Base-by-base conservation (phyloP, 2,888 invertebrate species). In the Ischnus inquisitorius region DNA sequence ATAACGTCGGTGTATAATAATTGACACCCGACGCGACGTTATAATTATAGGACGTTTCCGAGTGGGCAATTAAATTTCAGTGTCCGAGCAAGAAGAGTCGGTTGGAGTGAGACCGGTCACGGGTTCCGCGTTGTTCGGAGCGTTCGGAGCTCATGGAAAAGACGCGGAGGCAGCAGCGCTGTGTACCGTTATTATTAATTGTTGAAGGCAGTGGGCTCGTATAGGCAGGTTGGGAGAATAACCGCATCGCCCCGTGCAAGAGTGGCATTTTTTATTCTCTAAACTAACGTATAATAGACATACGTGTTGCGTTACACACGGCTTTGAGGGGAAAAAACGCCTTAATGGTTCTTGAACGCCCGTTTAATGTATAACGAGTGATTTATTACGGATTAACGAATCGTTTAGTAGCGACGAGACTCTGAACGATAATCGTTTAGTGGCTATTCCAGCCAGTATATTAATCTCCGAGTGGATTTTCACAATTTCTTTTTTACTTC, bases 361-460 rank as follows among this genome's bases (percentile, higher is more conserved):
- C 79, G 79, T 64, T 83, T 60, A 60, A 75, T 48, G 25, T 60
- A 60, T 74, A 79, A 75, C 75, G 71, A 79, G 79, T 83, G 79
- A 83, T 79, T 83, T 83, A 83, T 83, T 76, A 71, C 67, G 67
- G 72, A 76, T 79, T 77, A 79, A 83, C 79, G 67, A 65, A 39
- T 71, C 75, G 71, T 67, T 83, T 60, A 62, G 83, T 67, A 22
- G 71, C 76, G 76, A 46, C 76, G 43, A 65, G 41, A 46, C 69
- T 75, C 25, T n/a, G 3, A 65, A 39, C 71, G 75, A 79, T 79
- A 57, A 79, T 71, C 79, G 75, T 83, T 79, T n/a, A 67, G 69
- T 43, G 46, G 39, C 60, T 28, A 51, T 65, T 65, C 64, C 57
- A 16, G 39, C 8, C 22, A 12, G 54, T 75, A 46, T 57, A 75